phyloP scores from a whole-genome alignment of 2,797 vertebrate genomes.

The Poecile montanus region DNA sequence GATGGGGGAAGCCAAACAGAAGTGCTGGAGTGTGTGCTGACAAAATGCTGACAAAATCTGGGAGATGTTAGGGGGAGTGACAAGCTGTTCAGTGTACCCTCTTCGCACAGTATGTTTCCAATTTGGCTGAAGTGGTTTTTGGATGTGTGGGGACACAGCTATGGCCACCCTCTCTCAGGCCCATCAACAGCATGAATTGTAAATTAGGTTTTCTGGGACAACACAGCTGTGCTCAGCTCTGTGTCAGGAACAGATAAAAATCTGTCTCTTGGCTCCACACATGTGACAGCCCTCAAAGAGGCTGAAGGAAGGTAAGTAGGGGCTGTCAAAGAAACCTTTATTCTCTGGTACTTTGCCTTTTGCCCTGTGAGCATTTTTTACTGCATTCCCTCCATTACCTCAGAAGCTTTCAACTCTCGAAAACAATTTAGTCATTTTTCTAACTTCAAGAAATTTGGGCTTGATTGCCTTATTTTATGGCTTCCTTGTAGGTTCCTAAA shows the following conservation, averaged over 20 bases:
- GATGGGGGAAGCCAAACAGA: not conserved
- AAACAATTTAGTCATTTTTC: constrained; percentile 48
- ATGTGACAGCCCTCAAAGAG: not conserved
- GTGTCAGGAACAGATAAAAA: not conserved
- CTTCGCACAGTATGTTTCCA: not conserved
- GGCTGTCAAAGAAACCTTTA: not conserved
- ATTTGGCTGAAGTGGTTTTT: not conserved
- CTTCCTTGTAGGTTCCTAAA: constrained; percentile 45
- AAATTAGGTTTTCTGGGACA: not conserved
- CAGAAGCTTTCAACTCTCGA: constrained; percentile 3
- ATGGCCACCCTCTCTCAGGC: not conserved
- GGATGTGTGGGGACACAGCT: not conserved
- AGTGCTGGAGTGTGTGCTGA: not conserved
- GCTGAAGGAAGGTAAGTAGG: not conserved
- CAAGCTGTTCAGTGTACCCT: not conserved
- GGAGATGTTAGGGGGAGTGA: not conserved
- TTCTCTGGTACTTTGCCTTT: not conserved
- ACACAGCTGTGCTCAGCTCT: not conserved
- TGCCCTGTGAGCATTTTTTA: not conserved
- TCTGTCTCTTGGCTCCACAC: not conserved
- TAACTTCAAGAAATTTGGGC: not conserved
- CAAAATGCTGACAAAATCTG: not conserved
- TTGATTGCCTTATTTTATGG: constrained; percentile 43
- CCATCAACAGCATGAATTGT: not conserved
- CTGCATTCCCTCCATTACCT: not conserved